Evolutionary conservation across 2,888 invertebrate species (phyloP).

Genomic region (Masnerella sp.): DNA sequence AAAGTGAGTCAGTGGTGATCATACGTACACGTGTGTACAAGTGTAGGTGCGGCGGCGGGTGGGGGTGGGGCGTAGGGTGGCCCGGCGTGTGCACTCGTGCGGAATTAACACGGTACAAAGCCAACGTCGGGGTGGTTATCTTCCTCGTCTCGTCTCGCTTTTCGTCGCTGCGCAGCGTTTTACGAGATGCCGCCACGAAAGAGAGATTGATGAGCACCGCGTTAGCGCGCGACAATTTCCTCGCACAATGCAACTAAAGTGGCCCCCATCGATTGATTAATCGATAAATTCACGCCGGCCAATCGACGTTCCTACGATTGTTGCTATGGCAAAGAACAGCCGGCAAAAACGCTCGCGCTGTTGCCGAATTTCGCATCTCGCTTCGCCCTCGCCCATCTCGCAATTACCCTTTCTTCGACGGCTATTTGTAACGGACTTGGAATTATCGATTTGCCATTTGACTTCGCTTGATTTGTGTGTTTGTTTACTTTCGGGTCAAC

Average conservation of each 20-base stretch:
- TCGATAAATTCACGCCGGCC: constrained; percentile 53
- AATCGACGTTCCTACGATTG: constrained; percentile 43
- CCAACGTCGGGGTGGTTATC: constrained; percentile 60
- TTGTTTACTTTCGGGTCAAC: too few relatives aligned
- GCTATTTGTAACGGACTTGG: too few relatives aligned
- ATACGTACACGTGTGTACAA: not conserved
- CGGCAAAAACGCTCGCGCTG: constrained; percentile 15
- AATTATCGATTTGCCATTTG: too few relatives aligned
- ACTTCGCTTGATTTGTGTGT: too few relatives aligned
- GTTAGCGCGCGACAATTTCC: constrained; percentile 55
- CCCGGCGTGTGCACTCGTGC: constrained; percentile 63
- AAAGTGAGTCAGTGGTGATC: constrained; percentile 22
- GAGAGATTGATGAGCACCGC: constrained; percentile 60
- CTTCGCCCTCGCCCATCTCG: too few relatives aligned
- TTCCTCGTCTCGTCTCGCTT: constrained; percentile 52
- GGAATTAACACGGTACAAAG: constrained; percentile 65
- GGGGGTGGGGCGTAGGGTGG: constrained; percentile 33
- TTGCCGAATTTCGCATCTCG: constrained; percentile 1
- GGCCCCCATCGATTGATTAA: constrained; percentile 50
- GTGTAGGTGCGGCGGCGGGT: not conserved
- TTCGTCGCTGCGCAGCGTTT: constrained; percentile 51
- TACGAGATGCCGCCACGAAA: constrained; percentile 58
- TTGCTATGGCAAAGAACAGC: constrained; percentile 39
- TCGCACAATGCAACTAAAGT: constrained; percentile 57
- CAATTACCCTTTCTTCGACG: too few relatives aligned